Conservation (phyloP, 2,888 invertebrate genomes). For the Thecophora atra region DNA sequence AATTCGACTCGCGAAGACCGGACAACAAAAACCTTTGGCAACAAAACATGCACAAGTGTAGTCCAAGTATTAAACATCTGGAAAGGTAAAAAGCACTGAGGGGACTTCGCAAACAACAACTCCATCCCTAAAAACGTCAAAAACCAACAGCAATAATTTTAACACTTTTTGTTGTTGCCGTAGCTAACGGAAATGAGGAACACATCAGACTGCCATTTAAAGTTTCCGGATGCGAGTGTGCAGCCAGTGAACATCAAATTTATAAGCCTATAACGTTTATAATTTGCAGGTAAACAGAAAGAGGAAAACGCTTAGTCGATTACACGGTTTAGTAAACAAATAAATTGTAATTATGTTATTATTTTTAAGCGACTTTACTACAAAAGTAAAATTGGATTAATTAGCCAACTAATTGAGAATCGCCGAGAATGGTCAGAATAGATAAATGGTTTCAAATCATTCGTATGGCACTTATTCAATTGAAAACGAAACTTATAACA, state of each 20-base stretch:
- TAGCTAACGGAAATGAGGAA: background rate
- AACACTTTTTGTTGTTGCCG: constrained; percentile 17
- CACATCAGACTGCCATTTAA: constrained; percentile 11
- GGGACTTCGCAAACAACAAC: constrained; percentile 1
- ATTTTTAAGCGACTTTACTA: no score
- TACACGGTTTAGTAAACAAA: no score
- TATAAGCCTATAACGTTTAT: no score
- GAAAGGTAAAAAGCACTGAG: background rate
- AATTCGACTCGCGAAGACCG: no score
- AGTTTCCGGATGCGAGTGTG: constrained; percentile 18
- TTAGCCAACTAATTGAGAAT: no score
- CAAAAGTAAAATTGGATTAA: no score
- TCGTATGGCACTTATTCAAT: no score
- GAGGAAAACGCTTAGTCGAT: no score
- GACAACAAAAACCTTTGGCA: background rate
- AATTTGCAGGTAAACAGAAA: background rate
- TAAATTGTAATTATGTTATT: no score
- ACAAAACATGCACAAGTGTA: background rate
- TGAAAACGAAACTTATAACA: no score
- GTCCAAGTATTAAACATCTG: background rate
- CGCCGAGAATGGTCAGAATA: no score
- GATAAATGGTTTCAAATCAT: no score
- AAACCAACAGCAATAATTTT: constrained; percentile 4
- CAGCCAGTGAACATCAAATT: background rate
- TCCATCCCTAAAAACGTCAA: background rate